A percentile compares a stretch with the other conserved stretches of the same genome.
Conservation (phyloP, 2,888 invertebrate species). For the Catocala nupta region DNA sequence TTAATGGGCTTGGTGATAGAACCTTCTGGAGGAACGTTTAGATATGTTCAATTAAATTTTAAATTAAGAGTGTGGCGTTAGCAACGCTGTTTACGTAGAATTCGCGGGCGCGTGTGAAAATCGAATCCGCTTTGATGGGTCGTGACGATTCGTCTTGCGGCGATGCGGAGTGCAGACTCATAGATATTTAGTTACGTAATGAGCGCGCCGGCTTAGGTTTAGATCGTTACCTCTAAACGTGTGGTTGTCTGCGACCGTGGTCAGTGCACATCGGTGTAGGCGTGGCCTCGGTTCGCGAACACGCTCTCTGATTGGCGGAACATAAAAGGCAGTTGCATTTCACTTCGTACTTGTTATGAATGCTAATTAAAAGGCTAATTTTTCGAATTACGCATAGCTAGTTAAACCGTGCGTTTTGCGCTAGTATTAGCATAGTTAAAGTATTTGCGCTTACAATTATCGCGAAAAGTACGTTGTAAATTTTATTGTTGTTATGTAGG, state of each 20-base stretch:
- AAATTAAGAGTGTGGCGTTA: conserved; percentile 35
- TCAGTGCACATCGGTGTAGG: conserved; percentile 71
- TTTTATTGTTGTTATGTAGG: conserved; percentile 17
- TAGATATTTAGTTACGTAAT: conserved; percentile 50
- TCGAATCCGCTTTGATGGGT: conserved; percentile 54
- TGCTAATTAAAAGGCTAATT: conserved; percentile 67
- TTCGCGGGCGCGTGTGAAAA: conserved; percentile 54
- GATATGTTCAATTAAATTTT: conserved; percentile 42
- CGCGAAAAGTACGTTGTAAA: conserved; percentile 28
- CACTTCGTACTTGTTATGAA: conserved; percentile 71
- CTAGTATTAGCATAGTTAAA: conserved; percentile 42
- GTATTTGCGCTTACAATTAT: conserved; percentile 31
- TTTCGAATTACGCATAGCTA: conserved; percentile 47
- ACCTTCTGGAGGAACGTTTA: conserved; percentile 40
- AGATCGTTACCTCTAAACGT: conserved; percentile 51
- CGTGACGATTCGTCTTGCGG: conserved; percentile 41
- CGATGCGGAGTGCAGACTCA: conserved; percentile 35
- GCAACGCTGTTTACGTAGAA: conserved; percentile 49
- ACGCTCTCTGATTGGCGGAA: conserved; percentile 70
- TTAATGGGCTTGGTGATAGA: conserved; percentile 50
- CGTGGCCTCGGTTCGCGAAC: conserved; percentile 72
- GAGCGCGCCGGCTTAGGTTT: conserved; percentile 48
- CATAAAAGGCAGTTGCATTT: conserved; percentile 78
- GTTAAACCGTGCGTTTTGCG: conserved; percentile 32
- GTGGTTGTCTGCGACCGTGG: conserved; percentile 56